Evolutionary conservation across 1,140 invertebrate species (phyloP).

Genomic region (Chlorops oryzae): DNA sequence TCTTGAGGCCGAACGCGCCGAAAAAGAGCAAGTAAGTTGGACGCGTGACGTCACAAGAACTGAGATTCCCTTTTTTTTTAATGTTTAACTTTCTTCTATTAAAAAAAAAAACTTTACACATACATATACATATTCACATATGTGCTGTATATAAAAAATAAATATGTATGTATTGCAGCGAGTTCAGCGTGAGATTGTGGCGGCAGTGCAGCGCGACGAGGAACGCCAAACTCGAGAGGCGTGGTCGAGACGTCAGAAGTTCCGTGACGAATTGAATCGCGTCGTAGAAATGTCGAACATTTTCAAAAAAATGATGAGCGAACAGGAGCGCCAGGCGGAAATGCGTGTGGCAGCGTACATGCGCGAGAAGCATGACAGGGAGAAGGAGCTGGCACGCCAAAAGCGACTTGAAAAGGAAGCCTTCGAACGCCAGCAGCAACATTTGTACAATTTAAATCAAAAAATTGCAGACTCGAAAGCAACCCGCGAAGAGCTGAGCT

Average conservation of each 20-base stretch:
- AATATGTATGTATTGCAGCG: too few species aligned
- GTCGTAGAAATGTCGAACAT: slow-evolving; percentile 54
- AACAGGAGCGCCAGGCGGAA: slow-evolving; percentile 58
- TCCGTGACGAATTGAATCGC: slow-evolving; percentile 52
- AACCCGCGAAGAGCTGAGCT: slow-evolving; percentile 53
- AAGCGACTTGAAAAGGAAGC: slow-evolving; percentile 42
- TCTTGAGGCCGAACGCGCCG: slow-evolving; percentile 55
- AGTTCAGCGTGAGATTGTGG: slow-evolving; percentile 52
- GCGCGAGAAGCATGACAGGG: slow-evolving; percentile 54
- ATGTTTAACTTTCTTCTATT: too few species aligned
- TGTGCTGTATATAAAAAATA: too few species aligned
- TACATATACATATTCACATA: too few species aligned
- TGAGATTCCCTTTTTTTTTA: too few species aligned
- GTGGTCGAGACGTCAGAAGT: slow-evolving; percentile 45
- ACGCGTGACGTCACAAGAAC: too few species aligned
- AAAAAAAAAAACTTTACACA: too few species aligned
- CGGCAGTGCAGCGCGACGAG: slow-evolving; percentile 53
- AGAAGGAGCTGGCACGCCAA: slow-evolving; percentile 49
- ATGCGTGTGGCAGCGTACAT: slow-evolving; percentile 58
- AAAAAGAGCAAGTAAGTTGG: too few species aligned
- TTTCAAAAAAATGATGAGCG: slow-evolving; percentile 53
- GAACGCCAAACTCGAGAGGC: slow-evolving; percentile 42
- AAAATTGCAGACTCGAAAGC: slow-evolving; percentile 43
- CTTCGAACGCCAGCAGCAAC: slow-evolving; percentile 50
- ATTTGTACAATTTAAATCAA: slow-evolving; percentile 47